Evolutionary conservation across 2,113 vertebrate genomes (phyloP).

Genomic region (Chaetura pelagica): DNA sequence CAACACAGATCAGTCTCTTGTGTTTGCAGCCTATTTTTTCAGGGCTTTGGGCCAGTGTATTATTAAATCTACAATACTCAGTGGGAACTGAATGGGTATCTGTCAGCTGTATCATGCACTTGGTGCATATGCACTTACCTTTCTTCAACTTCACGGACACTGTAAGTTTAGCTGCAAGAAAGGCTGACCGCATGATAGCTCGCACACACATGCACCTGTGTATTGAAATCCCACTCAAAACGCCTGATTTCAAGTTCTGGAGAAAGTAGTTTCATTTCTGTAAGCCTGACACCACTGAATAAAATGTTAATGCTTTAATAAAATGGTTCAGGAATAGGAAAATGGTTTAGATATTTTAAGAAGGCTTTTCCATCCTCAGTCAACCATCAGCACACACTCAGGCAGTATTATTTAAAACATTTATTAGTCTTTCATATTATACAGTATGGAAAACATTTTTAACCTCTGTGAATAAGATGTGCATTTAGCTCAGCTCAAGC

Average conservation of each 20-base stretch:
- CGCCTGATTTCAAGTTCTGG: neutral
- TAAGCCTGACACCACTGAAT: neutral
- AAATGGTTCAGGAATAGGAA: neutral
- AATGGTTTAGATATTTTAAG: neutral
- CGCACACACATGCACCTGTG: neutral
- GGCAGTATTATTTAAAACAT: slow-evolving; percentile 3
- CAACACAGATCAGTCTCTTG: neutral
- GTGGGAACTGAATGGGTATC: neutral
- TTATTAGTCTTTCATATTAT: slow-evolving; percentile 16
- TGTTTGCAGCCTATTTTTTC: neutral
- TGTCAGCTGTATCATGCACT: neutral
- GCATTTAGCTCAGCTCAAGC: neutral
- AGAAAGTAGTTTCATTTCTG: neutral
- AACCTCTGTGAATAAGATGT: neutral
- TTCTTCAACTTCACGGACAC: neutral
- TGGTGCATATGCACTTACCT: neutral
- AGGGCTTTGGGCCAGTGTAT: neutral
- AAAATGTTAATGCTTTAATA: neutral
- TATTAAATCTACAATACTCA: neutral
- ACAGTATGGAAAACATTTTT: neutral
- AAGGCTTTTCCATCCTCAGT: neutral
- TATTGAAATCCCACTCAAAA: neutral
- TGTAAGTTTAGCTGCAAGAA: neutral
- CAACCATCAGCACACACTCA: neutral
- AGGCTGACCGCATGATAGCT: neutral